Base-by-base conservation (phyloP, 37 sponge, comb jelly and placozoan species). In the Bolinopsis microptera region DNA sequence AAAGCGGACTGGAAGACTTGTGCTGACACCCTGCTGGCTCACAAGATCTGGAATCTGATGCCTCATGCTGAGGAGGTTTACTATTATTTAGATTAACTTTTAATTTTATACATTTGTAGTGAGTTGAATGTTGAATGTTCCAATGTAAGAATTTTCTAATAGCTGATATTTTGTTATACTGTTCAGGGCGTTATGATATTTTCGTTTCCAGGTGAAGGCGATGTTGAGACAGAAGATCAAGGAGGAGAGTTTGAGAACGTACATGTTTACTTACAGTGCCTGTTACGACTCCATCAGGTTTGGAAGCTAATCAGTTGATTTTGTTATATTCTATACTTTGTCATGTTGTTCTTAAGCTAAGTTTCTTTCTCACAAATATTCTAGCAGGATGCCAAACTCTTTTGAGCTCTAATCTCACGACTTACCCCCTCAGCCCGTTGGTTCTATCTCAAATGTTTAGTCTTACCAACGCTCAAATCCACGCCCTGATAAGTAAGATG, bases 401-500 rank as follows among this genome's bases (percentile, higher is more conserved):
- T n/a, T n/a, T n/a, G n/a, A n/a, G n/a, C n/a, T n/a, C n/a, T n/a
- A n/a, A n/a, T n/a, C n/a, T n/a, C n/a, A n/a, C n/a, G n/a, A n/a
- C n/a, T n/a, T n/a, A n/a, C 61, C 61, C 13, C 37, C 3, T 69
- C 76, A 96, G 99, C 83, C 93, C 97, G 76, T 48, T 76, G 31
- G 83, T 95, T 0, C 82, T 98, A 83, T 95, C 97, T 24, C 93
- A 95, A 68, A 97, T 96, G 97, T 98, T 98, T 93, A 97, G 96
- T 70, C 93, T 98, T 69, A 90, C 96, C 5, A 33, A 94, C 39
- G 69, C 95, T 38, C 74, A 92, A 9, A 96, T 98, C 0, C 95
- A 97, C 92, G 95, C 96, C 27, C 95, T 97, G 9, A 94, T 98
- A 69, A 96, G 96, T 94, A 96, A 96, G 92, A 97, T 98, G 97